These are phyloP conservation scores for Aethes cnicana DNA, from an alignment of 2,888 invertebrate species.

Conservation along the genomic window DNA sequence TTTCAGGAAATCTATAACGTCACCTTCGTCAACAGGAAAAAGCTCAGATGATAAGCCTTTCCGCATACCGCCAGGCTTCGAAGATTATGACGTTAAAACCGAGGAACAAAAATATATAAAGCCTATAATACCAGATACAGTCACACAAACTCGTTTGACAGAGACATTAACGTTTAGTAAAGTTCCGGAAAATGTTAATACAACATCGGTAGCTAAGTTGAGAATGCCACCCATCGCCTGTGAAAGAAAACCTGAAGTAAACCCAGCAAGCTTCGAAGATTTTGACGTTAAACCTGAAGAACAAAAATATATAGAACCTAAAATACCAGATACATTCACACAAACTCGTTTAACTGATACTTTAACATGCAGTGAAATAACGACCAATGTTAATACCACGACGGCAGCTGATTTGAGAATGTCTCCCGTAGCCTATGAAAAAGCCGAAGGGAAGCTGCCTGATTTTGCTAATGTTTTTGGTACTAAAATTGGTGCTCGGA, in stretches of 20 bases:
- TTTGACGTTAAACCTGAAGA: slow-evolving; percentile 39
- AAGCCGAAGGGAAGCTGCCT: slow-evolving; percentile 9
- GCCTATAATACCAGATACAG: slow-evolving; percentile 49
- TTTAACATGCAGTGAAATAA: slow-evolving; percentile 31
- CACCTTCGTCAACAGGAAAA: slow-evolving; percentile 40
- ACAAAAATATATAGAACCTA: slow-evolving; percentile 34
- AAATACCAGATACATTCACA: slow-evolving; percentile 53
- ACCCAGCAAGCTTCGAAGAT: slow-evolving; percentile 74
- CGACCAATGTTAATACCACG: not conserved
- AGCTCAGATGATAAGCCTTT: slow-evolving; percentile 37
- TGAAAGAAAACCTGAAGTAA: not conserved
- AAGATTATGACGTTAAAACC: slow-evolving; percentile 49
- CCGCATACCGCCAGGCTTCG: slow-evolving; percentile 67
- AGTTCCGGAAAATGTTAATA: not conserved
- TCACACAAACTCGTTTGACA: slow-evolving; percentile 50
- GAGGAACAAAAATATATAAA: slow-evolving; percentile 32
- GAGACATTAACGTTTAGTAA: slow-evolving; percentile 36
- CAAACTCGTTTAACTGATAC: slow-evolving; percentile 47
- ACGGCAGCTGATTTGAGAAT: not conserved
- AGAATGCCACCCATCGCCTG: not conserved
- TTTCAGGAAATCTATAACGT: slow-evolving; percentile 58
- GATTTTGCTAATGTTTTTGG: slow-evolving; percentile 31
- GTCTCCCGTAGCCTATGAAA: not conserved
- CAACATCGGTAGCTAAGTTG: not conserved
- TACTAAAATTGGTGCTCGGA: not conserved